Percentiles rank a stretch among this genome's conserved stretches.
Evolutionary conservation across 2,113 vertebrate species (phyloP).

Genomic region (Micronycteris hirsuta): DNA sequence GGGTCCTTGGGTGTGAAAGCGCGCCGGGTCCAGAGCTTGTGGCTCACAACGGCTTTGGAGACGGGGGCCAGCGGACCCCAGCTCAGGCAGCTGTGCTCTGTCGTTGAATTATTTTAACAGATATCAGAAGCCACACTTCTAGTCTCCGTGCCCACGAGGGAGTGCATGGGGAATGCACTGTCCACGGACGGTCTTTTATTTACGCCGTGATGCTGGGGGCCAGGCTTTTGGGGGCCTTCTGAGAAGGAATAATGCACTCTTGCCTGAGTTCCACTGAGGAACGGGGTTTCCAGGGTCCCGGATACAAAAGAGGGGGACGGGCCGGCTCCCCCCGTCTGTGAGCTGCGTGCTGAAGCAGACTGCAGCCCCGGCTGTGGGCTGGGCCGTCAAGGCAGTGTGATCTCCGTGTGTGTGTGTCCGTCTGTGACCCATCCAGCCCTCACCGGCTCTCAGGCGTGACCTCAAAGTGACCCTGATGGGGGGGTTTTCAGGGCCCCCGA

Average conservation of each 20-base stretch:
- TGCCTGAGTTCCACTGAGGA: fast-evolving
- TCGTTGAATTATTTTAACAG: fast-evolving
- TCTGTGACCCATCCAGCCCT: background rate
- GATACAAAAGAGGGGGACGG: fast-evolving
- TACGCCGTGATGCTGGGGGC: fast-evolving
- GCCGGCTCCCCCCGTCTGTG: fast-evolving
- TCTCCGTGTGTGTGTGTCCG: no score
- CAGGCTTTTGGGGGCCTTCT: background rate
- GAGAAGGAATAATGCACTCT: background rate
- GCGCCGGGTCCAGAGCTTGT: fast-evolving
- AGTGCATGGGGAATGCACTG: no score
- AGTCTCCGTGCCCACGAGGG: no score
- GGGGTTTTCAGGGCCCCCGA: no score
- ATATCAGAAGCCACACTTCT: no score
- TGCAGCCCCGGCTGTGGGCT: no score
- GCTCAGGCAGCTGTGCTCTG: background rate
- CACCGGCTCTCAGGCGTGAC: background rate
- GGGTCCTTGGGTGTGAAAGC: fast-evolving
- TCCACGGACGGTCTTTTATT: fast-evolving
- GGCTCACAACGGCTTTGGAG: background rate
- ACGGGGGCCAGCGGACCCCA: fast-evolving
- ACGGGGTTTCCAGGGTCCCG: background rate
- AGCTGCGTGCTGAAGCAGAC: fast-evolving
- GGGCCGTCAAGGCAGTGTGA: no score
- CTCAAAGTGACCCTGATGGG: no score